phyloP scores from a whole-genome alignment of 2,797 vertebrate species.

The Adrianichthys oophorus region DNA sequence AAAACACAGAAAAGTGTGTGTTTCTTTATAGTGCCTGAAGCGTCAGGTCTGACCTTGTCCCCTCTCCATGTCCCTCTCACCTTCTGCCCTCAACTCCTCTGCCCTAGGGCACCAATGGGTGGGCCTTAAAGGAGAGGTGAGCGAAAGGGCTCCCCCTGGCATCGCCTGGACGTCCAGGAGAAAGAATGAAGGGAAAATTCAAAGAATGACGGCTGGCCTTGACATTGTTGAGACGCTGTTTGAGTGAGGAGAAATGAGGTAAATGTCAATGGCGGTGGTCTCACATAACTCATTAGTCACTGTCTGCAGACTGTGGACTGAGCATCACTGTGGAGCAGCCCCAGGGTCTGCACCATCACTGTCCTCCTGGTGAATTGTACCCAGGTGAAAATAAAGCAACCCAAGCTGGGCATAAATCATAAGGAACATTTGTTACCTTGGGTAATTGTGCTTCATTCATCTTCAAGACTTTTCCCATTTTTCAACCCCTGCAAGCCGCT shows the following conservation, averaged over 20 bases:
- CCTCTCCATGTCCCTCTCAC: slow-evolving; percentile 54
- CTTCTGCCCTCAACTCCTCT: slow-evolving; percentile 44
- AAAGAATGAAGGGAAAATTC: slow-evolving; percentile 41
- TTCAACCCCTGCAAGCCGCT: slow-evolving; percentile 66
- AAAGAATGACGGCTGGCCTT: slow-evolving; percentile 55
- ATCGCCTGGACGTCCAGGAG: slow-evolving; percentile 39
- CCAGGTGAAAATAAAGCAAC: slow-evolving; percentile 77
- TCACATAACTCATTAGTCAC: slow-evolving; percentile 76
- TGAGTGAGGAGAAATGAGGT: slow-evolving; percentile 67
- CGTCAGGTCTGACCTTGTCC: slow-evolving; percentile 64
- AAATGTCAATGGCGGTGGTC: slow-evolving; percentile 78
- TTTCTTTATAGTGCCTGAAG: slow-evolving; percentile 57
- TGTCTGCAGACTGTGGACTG: slow-evolving; percentile 60
- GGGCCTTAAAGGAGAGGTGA: slow-evolving; percentile 45
- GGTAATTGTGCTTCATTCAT: slow-evolving; percentile 79
- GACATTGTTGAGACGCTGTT: slow-evolving; percentile 62
- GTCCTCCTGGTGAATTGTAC: slow-evolving; percentile 69
- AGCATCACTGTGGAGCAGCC: slow-evolving; percentile 65
- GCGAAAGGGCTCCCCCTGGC: slow-evolving; percentile 43
- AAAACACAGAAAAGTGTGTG: slow-evolving; percentile 68
- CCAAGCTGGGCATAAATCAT: slow-evolving; percentile 78
- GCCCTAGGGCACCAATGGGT: slow-evolving; percentile 51
- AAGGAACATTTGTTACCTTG: slow-evolving; percentile 76
- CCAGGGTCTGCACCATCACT: slow-evolving; percentile 57
- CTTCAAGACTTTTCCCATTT: slow-evolving; percentile 71